A percentile compares a stretch with the other conserved stretches of the same genome.
Conservation (phyloP, 2,888 invertebrate species). For the Arctia plantaginis region DNA sequence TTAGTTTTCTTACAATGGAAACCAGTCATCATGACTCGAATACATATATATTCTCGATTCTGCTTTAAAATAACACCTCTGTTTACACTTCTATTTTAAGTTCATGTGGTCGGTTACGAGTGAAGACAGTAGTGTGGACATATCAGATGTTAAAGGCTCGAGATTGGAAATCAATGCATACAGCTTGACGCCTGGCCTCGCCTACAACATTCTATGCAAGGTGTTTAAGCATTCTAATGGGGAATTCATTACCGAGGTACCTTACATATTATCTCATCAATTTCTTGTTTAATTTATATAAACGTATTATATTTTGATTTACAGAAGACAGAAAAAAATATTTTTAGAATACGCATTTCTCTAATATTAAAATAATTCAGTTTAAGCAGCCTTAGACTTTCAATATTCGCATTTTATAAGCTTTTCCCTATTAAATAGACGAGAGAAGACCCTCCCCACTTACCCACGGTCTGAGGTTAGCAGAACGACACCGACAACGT, state of each 20-base stretch:
- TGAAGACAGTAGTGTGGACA: constrained; percentile 45
- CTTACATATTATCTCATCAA: background rate
- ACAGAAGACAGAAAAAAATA: background rate
- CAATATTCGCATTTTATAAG: background rate
- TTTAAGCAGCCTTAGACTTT: background rate
- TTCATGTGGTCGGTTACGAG: constrained; percentile 65
- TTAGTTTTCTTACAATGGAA: constrained; percentile 4
- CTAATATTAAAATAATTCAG: no score
- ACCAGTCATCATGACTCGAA: background rate
- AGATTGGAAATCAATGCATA: constrained; percentile 60
- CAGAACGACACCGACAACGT: no score
- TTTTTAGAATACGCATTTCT: no score
- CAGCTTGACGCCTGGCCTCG: constrained; percentile 54
- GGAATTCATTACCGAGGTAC: constrained; percentile 65
- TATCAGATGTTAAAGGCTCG: constrained; percentile 54
- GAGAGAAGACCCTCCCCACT: no score
- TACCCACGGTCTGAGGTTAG: no score
- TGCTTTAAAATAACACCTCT: background rate
- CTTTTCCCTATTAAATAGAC: background rate
- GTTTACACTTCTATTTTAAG: constrained; percentile 41
- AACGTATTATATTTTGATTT: no score
- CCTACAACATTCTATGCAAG: constrained; percentile 60
- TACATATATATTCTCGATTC: background rate
- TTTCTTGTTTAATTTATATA: background rate
- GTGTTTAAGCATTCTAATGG: constrained; percentile 56